Base-by-base conservation (phyloP, 2,113 vertebrate species). In the Formicarius rufipectus region DNA sequence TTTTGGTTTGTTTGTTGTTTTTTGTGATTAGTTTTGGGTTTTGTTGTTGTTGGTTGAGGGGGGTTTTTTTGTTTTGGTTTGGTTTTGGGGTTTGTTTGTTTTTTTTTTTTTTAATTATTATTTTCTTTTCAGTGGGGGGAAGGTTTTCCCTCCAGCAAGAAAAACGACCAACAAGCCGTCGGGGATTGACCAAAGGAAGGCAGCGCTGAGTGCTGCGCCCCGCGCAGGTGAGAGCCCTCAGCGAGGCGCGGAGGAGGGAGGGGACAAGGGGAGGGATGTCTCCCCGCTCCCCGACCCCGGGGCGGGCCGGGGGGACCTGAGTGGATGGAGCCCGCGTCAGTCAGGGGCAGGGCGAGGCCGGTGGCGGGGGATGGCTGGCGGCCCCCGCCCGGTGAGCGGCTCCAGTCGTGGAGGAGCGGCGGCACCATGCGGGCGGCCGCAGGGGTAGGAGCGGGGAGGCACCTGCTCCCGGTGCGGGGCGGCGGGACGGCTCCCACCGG, bases 191-290 rank as follows among this genome's bases (percentile, higher is more conserved):
- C 31, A 4, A 9, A 10, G 12, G 4, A 19, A 14, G 11, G 8
- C 10, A 6, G 11, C 16, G 7, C 0, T 0, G 40, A 11, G 3
- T 0, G 28, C 77, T 4, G 0, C 4, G 14, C 3, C 5, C 47
- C 25, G 9, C 35, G 3, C 21, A 74, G 76, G 53, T 79, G 69
- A 64, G 30, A 7, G 7, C 24, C 4, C 0, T 0, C 3, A 1
- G 27, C 33, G 7, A 2, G 27, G 76, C 42, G 83, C 81, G 83
- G 14, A 10, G 5, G 30, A 24, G 58, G 55, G 37, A 42, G 39
- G 68, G 19, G 17, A 67, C 21, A 7, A 11, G 33, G 16, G 56
- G 52, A 14, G 59, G 68, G 84, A 0, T 10, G 72, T 21, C 12
- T 9, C 4, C 18, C 28, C 27, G 30, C 13, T 13, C 14, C 23